Conservation (phyloP, 2,113 vertebrate genomes). For the Morphnarchus princeps region DNA sequence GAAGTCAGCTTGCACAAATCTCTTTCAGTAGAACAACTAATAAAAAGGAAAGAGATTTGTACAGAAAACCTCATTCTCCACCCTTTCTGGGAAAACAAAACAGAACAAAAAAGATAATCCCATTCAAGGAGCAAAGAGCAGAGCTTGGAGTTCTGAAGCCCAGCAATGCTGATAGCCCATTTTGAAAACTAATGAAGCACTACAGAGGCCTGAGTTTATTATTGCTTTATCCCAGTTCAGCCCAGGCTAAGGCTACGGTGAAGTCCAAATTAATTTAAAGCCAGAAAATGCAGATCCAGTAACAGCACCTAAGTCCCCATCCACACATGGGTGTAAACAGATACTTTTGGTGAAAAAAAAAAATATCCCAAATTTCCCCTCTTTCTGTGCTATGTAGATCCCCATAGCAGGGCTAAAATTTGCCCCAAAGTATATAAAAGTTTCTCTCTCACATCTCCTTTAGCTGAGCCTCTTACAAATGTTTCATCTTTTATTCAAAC, state of each 20-base stretch:
- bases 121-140: constrained; percentile 19
- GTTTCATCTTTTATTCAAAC: background rate
- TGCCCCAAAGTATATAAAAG: background rate
- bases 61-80: background rate
- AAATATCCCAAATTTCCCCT: background rate
- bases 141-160: background rate
- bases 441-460: background rate
- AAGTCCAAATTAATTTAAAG: constrained; percentile 49
- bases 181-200: background rate
- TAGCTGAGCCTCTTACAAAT: background rate
- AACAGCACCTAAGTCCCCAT: constrained; percentile 58
- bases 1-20: constrained; percentile 40
- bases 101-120: background rate
- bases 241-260: constrained; percentile 49
- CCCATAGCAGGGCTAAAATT: background rate
- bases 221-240: constrained; percentile 64
- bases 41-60: background rate
- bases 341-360: background rate
- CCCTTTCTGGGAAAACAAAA: constrained; percentile 31
- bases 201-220: constrained; percentile 46
- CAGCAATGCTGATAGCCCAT: background rate
- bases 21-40: background rate
- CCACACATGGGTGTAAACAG: constrained; percentile 44
- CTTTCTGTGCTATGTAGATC: constrained; percentile 6
- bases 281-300: constrained; percentile 42